phyloP scores from a whole-genome alignment of 30 jellyfish, hydroid and myxozoan species.

The Aurelia aurita region DNA sequence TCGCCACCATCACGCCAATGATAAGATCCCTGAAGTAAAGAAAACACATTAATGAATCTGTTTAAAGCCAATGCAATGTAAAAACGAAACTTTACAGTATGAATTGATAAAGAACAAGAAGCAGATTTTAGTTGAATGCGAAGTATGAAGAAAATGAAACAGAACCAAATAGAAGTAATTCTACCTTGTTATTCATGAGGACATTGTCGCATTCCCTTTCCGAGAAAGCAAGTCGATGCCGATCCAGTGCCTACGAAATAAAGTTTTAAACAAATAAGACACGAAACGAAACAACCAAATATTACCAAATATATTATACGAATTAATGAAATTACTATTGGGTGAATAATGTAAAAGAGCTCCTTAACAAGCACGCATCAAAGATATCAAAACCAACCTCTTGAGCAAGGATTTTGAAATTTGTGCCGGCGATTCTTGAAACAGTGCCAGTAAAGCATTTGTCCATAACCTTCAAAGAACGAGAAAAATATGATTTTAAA shows the following conservation, averaged over 20 bases:
- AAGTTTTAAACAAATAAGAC: neutral
- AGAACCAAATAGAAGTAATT: too few species aligned
- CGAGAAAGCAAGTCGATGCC: slow-evolving; percentile 88
- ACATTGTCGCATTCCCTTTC: slow-evolving; percentile 89
- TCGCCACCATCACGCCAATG: slow-evolving; percentile 97
- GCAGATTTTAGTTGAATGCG: too few species aligned
- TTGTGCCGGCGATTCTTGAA: slow-evolving; percentile 79
- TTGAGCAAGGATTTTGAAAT: slow-evolving; percentile 79
- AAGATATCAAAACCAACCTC: slow-evolving; percentile 45
- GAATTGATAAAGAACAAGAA: too few species aligned
- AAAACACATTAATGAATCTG: neutral
- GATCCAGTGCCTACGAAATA: slow-evolving; percentile 76
- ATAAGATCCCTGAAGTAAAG: slow-evolving; percentile 61
- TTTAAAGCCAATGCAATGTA: too few species aligned
- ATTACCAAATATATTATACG: too few species aligned
- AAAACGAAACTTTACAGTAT: too few species aligned
- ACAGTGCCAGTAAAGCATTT: slow-evolving; percentile 86
- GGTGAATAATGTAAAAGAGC: too few species aligned
- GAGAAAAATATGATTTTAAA: neutral
- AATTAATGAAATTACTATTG: too few species aligned
- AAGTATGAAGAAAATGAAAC: too few species aligned
- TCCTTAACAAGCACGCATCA: too few species aligned
- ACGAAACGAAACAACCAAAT: neutral
- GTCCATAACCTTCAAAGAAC: slow-evolving; percentile 66
- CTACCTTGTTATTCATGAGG: slow-evolving; percentile 82